Evolutionary conservation across 2,888 invertebrate genomes (phyloP), one percentile per base, ranked within the genome.

Genomic region (Drosophila differens): DNA sequence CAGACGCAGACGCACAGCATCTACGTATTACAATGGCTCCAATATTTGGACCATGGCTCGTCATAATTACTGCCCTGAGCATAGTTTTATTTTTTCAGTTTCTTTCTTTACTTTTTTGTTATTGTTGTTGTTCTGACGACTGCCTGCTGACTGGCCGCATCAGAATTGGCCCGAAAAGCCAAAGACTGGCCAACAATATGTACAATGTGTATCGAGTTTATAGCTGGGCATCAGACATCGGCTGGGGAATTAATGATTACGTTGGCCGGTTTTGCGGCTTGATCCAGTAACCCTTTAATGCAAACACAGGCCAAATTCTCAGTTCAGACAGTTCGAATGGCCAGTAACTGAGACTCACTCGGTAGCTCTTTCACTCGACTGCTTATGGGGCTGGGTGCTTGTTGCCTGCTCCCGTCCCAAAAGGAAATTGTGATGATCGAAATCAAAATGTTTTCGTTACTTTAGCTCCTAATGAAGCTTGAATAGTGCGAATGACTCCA

Each of bases 401-500:
- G 14, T 22, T 32, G 52, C 39, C 68, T 75, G 67, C 39, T 53
- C 68, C 51, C 68, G 76, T 84, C 76, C 30, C 47, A 22, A 88
- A 91, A 85, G 91, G 91, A 88, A 88, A 88, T 83, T 89, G 82
- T 89, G 90, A 83, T 91, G 85, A 90, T 88, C 83, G 78, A 82
- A 91, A 80, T 86, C 87, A 90, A 91, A 91, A 85, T 81, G 82
- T 83, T 91, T 91, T 90, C 81, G 85, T 91, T 88, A 83, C 88
- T 91, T 90, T 83, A 78, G 83, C 89, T 85, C 79, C 90, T 89
- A 89, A 89, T 91, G 91, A 90, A 89, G 89, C 91, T 82, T 82
- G 81, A 86, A 88, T 91, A 86, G 91, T 90, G 86, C 91, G 91
- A 89, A 82, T 91, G 91, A 87, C 87, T 84, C 80, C 54, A 79